Evolutionary conservation across 2,113 vertebrate species (phyloP), one percentile per base, ranked within the genome.

Genomic region (Albula goreensis): DNA sequence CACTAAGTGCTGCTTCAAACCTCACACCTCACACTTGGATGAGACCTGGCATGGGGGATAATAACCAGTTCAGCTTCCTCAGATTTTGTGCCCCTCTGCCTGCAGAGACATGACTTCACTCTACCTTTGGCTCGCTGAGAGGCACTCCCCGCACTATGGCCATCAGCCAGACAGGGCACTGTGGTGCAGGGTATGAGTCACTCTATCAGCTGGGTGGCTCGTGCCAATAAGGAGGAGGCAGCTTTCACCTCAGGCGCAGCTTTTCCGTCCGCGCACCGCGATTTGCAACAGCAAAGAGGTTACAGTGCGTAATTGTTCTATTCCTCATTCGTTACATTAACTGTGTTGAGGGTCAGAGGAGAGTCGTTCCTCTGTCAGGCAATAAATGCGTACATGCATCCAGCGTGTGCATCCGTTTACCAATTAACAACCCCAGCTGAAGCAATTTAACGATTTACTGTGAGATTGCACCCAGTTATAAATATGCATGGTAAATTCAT

Each of bases 181-280:
- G 74, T 19, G 74, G 84, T 41, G 84, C 74, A 19, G 77, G 19
- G 48, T 49, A 51, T 85, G 84, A 85, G 77, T 85, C 84, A 85
- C 19, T 60, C 83, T 0, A 77, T 5, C 74, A 74, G 50, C 74
- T 48, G 74, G 25, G 19, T 78, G 74, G 25, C 31, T 60, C 49
- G 17, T 78, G 83, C 74, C 83, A 78, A 22, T 48, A 31, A 31
- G 31, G 84, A n/a, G 84, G 17, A 57, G 52, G 19, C 52, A 52
- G 22, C 70, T n/a, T 50, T 52, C 74, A 19, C 51, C n/a, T 52
- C 15, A 22, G n/a, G 19, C 57, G 50, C 50, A 17, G 70, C 70
- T 25, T 74, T 19, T 19, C 70, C 70, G 70, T 74, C 22, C 22
- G 70, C 70, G 10, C 5, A 10, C 6, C 4, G 10, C 2, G 22